Evolutionary conservation across 2,888 invertebrate species (phyloP).

Genomic region (Caenorhabditis becei): DNA sequence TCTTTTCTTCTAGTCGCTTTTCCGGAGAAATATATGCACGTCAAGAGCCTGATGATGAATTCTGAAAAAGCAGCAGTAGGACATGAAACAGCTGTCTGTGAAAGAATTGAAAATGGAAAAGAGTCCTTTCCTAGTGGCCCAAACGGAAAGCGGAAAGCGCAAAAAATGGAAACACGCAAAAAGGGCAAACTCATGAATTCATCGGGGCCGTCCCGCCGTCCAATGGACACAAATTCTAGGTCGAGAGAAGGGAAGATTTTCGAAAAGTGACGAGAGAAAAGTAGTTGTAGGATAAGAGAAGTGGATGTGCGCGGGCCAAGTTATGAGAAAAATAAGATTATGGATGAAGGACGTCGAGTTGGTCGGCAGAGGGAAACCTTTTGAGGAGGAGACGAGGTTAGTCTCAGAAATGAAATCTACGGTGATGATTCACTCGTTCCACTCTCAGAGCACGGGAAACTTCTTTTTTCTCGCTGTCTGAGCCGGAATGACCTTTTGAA

Average conservation of each 20-base stretch:
- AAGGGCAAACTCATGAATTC: conserved; percentile 2
- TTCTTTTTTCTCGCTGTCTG: no score
- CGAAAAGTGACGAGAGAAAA: conserved; percentile 35
- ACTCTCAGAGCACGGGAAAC: no score
- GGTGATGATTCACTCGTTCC: no score
- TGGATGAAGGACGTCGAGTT: conserved; percentile 39
- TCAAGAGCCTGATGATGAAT: no score
- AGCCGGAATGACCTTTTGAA: no score
- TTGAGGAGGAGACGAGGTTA: no score
- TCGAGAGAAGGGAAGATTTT: conserved; percentile 43
- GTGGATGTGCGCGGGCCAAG: conserved; percentile 46
- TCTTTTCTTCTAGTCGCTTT: not conserved
- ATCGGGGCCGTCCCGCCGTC: not conserved
- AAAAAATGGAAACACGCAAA: conserved; percentile 2
- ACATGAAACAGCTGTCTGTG: no score
- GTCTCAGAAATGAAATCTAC: no score
- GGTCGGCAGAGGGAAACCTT: conserved; percentile 17
- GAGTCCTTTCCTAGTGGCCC: no score
- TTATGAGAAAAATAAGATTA: conserved; percentile 59
- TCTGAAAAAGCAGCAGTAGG: no score
- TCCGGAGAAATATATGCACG: no score
- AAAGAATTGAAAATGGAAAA: no score
- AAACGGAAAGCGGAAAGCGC: not conserved
- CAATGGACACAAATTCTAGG: conserved; percentile 16
- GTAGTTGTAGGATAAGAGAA: conserved; percentile 47